Conservation (phyloP, 2,113 vertebrate genomes). For the Fulmarus glacialis region DNA sequence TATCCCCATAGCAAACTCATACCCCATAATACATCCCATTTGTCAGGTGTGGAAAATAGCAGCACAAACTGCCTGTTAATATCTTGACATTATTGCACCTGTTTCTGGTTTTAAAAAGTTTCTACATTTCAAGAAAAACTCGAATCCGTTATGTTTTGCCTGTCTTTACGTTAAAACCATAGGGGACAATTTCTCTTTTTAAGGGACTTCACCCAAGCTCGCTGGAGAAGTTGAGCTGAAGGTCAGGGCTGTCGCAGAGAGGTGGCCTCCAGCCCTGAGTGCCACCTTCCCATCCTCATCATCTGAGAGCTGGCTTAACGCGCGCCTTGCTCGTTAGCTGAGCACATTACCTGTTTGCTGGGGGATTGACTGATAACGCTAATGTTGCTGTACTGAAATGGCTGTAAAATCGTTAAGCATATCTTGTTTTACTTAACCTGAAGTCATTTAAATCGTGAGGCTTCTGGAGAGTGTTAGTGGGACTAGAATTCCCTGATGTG, state of each 20-base stretch:
- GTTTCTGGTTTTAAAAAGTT: background rate
- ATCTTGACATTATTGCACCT: background rate
- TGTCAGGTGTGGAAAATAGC: background rate
- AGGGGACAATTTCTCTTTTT: background rate
- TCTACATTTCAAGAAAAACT: background rate
- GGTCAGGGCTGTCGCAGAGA: background rate
- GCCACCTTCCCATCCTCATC: background rate
- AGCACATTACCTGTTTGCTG: background rate
- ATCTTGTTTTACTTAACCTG: conserved; percentile 23
- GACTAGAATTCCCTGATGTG: background rate
- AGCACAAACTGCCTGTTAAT: background rate
- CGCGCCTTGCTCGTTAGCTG: background rate
- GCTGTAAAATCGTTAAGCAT: background rate
- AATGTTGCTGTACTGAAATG: background rate
- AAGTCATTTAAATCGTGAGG: conserved; percentile 4
- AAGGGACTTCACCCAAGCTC: background rate
- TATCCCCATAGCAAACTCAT: background rate
- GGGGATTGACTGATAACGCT: background rate
- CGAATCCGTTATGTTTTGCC: background rate
- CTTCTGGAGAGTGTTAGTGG: background rate
- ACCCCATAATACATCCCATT: background rate
- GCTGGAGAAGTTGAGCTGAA: background rate
- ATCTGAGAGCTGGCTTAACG: background rate
- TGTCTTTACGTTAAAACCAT: background rate
- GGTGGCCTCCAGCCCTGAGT: background rate